A percentile compares a stretch with the other conserved stretches of the same genome.
Evolutionary conservation across 2,797 vertebrate genomes (phyloP).

Genomic region (Bucorvus abyssinicus): DNA sequence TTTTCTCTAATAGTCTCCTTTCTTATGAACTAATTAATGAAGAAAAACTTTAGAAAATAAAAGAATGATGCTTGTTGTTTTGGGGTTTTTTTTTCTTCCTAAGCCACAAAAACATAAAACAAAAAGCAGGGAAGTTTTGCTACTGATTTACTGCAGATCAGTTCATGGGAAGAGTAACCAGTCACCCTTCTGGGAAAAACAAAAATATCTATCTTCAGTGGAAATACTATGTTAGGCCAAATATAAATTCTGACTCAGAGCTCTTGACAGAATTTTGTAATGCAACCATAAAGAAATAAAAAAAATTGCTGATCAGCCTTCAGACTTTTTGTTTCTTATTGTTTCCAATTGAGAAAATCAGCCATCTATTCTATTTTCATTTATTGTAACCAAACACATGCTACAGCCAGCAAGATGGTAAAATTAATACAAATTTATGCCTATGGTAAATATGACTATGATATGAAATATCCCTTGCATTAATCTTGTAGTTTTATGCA

Average conservation of each 20-base stretch:
- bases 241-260: not conserved
- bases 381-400: not conserved
- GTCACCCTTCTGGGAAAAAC: not conserved
- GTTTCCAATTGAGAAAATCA: not conserved
- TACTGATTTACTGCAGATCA: not conserved
- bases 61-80: not conserved
- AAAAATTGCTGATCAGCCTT: not conserved
- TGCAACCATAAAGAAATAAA: not conserved
- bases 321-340: not conserved
- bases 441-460: slow-evolving; percentile 23
- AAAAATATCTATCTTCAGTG: not conserved
- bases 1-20: not conserved
- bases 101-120: not conserved
- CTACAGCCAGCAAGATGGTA: not conserved
- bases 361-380: not conserved
- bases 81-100: not conserved
- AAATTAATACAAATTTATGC: slow-evolving; percentile 9
- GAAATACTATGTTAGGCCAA: not conserved
- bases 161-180: not conserved
- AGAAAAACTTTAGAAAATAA: not conserved
- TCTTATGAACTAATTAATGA: not conserved
- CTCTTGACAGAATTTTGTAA: not conserved
- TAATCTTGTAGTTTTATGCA: not conserved
- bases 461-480: not conserved
- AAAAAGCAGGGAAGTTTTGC: not conserved